Conservation (phyloP, 1,140 invertebrate species). For the Drosophila ohnishii region DNA sequence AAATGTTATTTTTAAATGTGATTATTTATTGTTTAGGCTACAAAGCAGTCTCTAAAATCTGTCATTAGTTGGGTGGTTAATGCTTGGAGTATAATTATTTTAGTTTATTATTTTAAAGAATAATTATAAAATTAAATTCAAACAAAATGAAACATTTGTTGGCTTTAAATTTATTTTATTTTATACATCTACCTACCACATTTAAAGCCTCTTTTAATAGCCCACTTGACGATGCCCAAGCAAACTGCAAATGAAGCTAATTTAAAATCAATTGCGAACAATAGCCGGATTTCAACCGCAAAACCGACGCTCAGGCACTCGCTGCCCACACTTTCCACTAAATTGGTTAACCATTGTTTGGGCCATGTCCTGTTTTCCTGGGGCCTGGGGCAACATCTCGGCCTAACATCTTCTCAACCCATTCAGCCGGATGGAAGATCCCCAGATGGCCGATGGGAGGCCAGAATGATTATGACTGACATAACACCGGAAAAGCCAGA, state of each 20-base stretch:
- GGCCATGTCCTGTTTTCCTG: slow-evolving; percentile 33
- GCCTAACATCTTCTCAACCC: slow-evolving; percentile 21
- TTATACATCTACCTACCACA: neutral
- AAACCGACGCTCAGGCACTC: slow-evolving; percentile 33
- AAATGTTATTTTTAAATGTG: neutral
- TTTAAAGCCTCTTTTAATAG: slow-evolving; percentile 15
- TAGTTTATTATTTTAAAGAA: neutral
- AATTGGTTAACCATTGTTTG: slow-evolving; percentile 56
- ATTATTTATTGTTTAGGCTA: neutral
- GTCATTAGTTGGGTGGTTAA: too few relatives aligned
- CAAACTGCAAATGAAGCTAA: slow-evolving; percentile 42
- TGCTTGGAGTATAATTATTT: too few relatives aligned
- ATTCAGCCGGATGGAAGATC: slow-evolving; percentile 22
- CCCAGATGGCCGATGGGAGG: slow-evolving; percentile 9
- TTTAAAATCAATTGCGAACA: slow-evolving; percentile 52
- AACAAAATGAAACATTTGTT: too few relatives aligned
- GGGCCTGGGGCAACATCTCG: slow-evolving; percentile 36
- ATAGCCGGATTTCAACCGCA: slow-evolving; percentile 40
- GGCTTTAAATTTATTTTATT: neutral
- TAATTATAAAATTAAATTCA: neutral
- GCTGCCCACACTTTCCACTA: slow-evolving; percentile 49
- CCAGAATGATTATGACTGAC: slow-evolving; percentile 47
- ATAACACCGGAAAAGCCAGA: slow-evolving; percentile 44
- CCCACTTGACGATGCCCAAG: slow-evolving; percentile 5
- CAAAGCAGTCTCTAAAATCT: too few relatives aligned